Evolutionary conservation across 2,888 invertebrate genomes (phyloP), one percentile per base, ranked within the genome.

Genomic region (Stratiomys singularior): DNA sequence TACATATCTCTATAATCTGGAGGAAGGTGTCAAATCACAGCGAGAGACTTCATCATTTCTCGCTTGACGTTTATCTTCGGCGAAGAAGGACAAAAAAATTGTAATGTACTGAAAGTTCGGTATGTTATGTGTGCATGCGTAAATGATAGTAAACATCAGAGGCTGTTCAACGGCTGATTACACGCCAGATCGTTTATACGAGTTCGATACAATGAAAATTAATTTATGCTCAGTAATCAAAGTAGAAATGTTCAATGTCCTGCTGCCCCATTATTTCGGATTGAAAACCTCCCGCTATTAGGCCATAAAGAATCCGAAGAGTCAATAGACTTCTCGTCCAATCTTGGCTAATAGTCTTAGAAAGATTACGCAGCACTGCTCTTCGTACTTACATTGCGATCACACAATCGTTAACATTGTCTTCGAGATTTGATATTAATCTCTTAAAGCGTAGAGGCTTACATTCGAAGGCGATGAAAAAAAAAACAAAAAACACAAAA

Each of bases 1-100:
- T 30, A 69, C 37, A 9, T 37, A 37, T 37, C 37, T 23, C 69
- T 47, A 58, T 28, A 30, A 74, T 74, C 60, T 30, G 25, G 37
- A 74, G 37, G 74, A 74, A 74, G 58, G 74, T 74, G 74, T 74
- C 74, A 37, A 74, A 58, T 74, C 74, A 58, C 74, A 58, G 74
- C 21, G 21, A 30, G 74, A 74, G 58, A 74, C 74, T 74, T 74
- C 74, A 74, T 60, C 74, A 74, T 74, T 74, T 74, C 37, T 37
- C 58, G 28, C 37, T 56, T 56, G 74, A 60, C 58, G 67, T 71
- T 71, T 71, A 71, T 71, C 71, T 71, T 25, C 5, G 37, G 9
- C 3, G 37, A 37, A 5, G 9, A 9, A 37, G 3, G 37, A 37
- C 3, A 37, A 5, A 37, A 37, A 37, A 37, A 52, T 5, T 18